phyloP scores from a whole-genome alignment of 2,113 vertebrate genomes.

The Nannobrachium achirus region DNA sequence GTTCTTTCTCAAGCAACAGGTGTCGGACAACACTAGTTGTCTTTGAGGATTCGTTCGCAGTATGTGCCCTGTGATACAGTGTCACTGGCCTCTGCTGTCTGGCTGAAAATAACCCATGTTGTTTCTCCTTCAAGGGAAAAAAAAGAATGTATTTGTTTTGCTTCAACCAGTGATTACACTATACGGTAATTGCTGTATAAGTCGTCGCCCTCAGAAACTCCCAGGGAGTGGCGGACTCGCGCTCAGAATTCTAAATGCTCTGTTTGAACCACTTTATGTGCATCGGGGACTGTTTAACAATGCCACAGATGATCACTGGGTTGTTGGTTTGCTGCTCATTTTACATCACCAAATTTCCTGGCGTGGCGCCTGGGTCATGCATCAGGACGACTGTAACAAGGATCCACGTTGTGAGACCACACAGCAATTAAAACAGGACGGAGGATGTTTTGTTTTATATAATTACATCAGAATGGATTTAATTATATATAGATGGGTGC shows the following conservation, averaged over 20 bases:
- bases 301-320: conserved; percentile 27
- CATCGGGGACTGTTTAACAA: conserved; percentile 12
- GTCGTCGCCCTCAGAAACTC: neutral
- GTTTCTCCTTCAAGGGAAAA: conserved; percentile 24
- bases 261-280: conserved; percentile 7
- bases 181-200: conserved; percentile 8
- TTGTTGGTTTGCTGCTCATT: conserved; percentile 44
- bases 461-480: conserved; percentile 75
- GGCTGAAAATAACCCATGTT: conserved; percentile 32
- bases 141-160: conserved; percentile 27
- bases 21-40: conserved; percentile 29
- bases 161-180: conserved; percentile 16
- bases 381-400: conserved; percentile 54
- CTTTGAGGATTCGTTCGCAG: conserved; percentile 4
- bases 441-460: conserved; percentile 51
- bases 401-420: conserved; percentile 59
- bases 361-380: conserved; percentile 62
- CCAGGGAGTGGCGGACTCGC: neutral
- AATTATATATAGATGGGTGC: conserved; percentile 55
- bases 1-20: neutral
- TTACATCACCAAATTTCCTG: conserved; percentile 58
- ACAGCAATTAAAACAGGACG: conserved; percentile 71
- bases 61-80: neutral
- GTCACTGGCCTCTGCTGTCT: neutral
- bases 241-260: conserved; percentile 14